Conservation (phyloP, 1,140 invertebrate species). For the Bactericera cockerelli region DNA sequence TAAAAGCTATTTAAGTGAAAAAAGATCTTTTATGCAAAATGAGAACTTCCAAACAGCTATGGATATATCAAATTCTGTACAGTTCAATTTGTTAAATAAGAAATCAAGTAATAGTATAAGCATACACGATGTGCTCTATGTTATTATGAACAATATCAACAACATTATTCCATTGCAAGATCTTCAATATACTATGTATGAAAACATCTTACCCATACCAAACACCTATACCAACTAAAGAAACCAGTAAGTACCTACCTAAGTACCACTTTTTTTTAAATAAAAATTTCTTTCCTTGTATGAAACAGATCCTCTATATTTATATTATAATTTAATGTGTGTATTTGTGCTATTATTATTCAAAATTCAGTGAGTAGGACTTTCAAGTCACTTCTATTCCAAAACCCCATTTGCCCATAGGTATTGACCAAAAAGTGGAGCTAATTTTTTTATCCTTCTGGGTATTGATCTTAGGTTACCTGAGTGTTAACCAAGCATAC, state of each 20-base stretch:
- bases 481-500: no score
- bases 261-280: no score
- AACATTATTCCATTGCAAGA: not conserved
- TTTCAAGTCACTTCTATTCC: no score
- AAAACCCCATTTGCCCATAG: no score
- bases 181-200: not conserved
- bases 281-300: no score
- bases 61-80: not conserved
- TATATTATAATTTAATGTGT: no score
- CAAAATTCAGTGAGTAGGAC: no score
- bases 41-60: not conserved
- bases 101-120: not conserved
- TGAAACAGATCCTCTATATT: no score
- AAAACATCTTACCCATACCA: not conserved
- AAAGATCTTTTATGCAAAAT: not conserved
- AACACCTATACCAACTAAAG: not conserved
- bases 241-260: not conserved
- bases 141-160: not conserved
- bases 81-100: constrained; percentile 1
- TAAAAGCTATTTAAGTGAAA: not conserved
- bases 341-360: no score
- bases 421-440: no score
- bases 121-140: not conserved
- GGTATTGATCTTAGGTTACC: no score
- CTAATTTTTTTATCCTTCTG: no score